These are phyloP conservation scores for Neostethus bicornis DNA, from an alignment of 2,797 vertebrate genomes.

Conservation along the genomic window DNA sequence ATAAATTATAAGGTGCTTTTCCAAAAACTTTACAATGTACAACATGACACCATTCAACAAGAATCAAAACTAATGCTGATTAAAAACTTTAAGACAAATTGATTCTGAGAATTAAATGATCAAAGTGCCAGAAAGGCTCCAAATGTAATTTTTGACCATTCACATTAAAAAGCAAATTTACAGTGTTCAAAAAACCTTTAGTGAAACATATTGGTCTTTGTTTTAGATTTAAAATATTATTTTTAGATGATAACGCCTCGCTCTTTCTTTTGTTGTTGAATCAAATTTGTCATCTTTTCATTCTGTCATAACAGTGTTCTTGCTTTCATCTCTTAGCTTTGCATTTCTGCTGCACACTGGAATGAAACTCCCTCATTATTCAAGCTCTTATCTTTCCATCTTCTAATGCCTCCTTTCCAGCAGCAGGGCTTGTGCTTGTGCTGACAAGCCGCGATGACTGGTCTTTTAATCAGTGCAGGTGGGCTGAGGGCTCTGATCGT, in stretches of 20 bases:
- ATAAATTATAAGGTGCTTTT: background rate
- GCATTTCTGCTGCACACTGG: slow-evolving; percentile 55
- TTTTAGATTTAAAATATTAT: background rate
- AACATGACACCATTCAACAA: no score
- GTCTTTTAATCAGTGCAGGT: slow-evolving; percentile 79
- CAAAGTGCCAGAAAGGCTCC: background rate
- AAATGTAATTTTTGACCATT: background rate
- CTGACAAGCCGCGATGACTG: slow-evolving; percentile 61
- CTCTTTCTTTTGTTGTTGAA: slow-evolving; percentile 6
- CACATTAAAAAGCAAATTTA: no score
- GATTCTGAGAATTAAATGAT: background rate
- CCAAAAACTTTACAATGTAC: background rate
- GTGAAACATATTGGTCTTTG: no score
- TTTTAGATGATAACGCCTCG: background rate
- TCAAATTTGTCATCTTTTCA: slow-evolving; percentile 12
- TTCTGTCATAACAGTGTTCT: slow-evolving; percentile 34
- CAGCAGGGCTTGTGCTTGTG: slow-evolving; percentile 50
- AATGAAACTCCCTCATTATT: slow-evolving; percentile 71
- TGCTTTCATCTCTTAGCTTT: slow-evolving; percentile 57
- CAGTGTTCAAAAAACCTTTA: no score
- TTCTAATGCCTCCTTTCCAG: slow-evolving; percentile 47
- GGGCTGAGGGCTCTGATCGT: slow-evolving; percentile 56
- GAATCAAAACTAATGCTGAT: background rate
- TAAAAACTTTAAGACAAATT: background rate
- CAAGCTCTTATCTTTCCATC: slow-evolving; percentile 65